A percentile compares a stretch with the other conserved stretches of the same genome.
Evolutionary conservation across 2,113 vertebrate genomes (phyloP).

Genomic region (Anolis sagrei): DNA sequence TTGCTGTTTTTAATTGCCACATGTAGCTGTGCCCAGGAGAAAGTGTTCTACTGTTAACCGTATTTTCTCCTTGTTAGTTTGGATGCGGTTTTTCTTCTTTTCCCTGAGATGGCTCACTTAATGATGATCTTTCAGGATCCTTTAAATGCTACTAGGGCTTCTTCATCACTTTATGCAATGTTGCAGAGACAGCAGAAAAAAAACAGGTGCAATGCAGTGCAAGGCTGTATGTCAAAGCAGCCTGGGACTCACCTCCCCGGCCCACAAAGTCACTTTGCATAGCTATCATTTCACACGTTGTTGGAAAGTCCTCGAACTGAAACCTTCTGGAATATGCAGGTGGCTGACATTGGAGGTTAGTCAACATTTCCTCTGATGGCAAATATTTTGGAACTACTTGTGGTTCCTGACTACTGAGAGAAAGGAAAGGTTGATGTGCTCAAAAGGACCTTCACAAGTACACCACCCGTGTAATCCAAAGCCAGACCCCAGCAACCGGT

Average conservation of each 20-base stretch:
- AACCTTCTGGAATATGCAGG: not conserved
- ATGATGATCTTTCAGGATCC: not conserved
- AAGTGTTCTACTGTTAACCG: not conserved
- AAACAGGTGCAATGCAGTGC: not conserved
- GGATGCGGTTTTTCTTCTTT: not conserved
- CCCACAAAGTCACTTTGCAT: no score
- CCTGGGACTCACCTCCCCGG: not conserved
- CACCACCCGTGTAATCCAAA: no score
- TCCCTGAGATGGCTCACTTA: not conserved
- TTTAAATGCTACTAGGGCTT: not conserved
- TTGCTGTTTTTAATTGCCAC: not conserved
- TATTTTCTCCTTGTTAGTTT: not conserved
- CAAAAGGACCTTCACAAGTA: no score
- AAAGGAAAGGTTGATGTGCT: no score
- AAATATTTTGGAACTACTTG: not conserved
- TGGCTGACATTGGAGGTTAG: not conserved
- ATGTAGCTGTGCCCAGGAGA: not conserved
- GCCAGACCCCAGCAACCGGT: no score
- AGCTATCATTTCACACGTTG: not conserved
- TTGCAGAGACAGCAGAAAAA: not conserved
- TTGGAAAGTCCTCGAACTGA: not conserved
- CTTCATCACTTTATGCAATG: not conserved
- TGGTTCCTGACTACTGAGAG: not conserved
- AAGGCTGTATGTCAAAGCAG: not conserved
- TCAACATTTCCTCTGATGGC: not conserved